Base-by-base conservation (phyloP, 2,113 vertebrate species). In the Poeciliopsis occidentalis region DNA sequence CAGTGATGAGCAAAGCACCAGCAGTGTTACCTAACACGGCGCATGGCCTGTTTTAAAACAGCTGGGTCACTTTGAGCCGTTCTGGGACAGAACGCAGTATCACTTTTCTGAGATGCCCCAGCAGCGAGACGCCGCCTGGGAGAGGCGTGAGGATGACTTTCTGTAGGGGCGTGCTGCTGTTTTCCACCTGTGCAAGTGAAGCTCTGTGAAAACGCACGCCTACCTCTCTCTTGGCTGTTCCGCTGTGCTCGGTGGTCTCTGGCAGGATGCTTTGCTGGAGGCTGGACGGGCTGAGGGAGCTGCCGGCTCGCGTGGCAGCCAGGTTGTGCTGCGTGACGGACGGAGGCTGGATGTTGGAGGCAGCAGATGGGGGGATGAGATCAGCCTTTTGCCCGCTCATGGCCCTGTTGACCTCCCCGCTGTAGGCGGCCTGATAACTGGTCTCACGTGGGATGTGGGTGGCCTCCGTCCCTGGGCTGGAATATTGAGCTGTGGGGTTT, bases 341-440 rank as follows among this genome's bases (percentile, higher is more conserved):
- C 19, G 79, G 41, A 15, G 87, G 86, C 27, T 89, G 86, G 32
- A 74, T 13, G 39, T 67, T 80, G 65, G 83, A 73, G 79, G 75
- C 61, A 29, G 86, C 69, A 10, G 80, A 63, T 34, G 82, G 29
- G 80, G 79, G 77, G 15, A 47, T 2, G 29, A 79, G 73, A 32
- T 84, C 63, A n/a, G 34, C 80, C 60, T 88, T 87, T 31, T 88
- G 89, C 37, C 61, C 61, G 54, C 90, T 86, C 13, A 27, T 75
- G 34, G 93, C 87, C 69, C 89, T 88, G 73, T 89, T 78, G 30
- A 71, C 30, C 34, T 94, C 94, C 2, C 82, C 87, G 3, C 88
- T 95, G 93, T 96, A 97, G 88, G 96, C 92, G 15, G 95, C 93
- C 87, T 95, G 95, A 81, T 97, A 96, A 92, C 96, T 96, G 92